Evolutionary conservation across 1,140 invertebrate species (phyloP).

Genomic region (Leptinotarsa defecta): DNA sequence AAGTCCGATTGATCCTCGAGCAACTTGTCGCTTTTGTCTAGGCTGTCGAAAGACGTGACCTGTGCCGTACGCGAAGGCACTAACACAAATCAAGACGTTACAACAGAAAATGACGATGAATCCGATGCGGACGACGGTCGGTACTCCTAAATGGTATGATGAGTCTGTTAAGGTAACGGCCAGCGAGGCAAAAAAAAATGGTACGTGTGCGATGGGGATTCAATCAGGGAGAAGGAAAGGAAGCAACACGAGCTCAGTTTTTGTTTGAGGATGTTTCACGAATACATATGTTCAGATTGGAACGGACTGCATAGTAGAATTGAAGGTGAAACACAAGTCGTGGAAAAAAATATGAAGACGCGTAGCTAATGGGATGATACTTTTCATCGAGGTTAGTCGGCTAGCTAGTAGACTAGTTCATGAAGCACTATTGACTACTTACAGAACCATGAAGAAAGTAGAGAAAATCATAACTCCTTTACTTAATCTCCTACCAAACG

Average conservation of each 20-base stretch:
- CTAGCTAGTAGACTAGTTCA: too few species aligned
- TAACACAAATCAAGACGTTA: constrained; percentile 10
- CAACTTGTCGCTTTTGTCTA: constrained; percentile 14
- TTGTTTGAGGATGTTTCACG: too few species aligned
- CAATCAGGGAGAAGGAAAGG: background rate
- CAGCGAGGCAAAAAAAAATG: background rate
- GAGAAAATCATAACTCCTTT: too few species aligned
- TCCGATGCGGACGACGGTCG: background rate
- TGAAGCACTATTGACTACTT: too few species aligned
- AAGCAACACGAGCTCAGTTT: background rate
- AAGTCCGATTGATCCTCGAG: background rate
- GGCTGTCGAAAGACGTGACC: constrained; percentile 14
- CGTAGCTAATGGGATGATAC: too few species aligned
- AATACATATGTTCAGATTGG: too few species aligned
- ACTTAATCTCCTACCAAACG: too few species aligned
- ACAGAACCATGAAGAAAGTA: too few species aligned
- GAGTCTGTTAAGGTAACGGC: background rate
- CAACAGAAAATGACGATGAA: background rate
- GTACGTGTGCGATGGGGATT: background rate
- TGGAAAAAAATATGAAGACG: too few species aligned
- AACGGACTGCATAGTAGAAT: too few species aligned
- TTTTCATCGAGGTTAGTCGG: too few species aligned
- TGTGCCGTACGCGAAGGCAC: constrained; percentile 7
- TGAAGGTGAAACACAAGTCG: too few species aligned
- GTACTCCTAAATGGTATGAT: background rate